Percentiles rank a stretch among this genome's conserved stretches.
Evolutionary conservation across 2,797 vertebrate species (phyloP).

Genomic region (Babyrousa celebensis): DNA sequence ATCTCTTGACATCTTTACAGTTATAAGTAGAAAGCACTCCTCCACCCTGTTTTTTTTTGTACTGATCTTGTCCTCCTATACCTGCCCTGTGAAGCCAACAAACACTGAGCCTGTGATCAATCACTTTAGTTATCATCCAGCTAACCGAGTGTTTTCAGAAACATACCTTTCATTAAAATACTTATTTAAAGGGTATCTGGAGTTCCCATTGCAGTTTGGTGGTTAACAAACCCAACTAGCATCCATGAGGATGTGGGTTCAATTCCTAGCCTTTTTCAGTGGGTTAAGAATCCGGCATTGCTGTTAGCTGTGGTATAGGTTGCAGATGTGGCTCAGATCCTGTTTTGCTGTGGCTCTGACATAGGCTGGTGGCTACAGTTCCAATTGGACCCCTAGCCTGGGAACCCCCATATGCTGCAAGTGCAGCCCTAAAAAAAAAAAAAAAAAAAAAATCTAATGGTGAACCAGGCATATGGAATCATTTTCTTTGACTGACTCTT

Average conservation of each 20-base stretch:
- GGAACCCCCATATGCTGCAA: too few relatives aligned
- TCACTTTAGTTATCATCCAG: background rate
- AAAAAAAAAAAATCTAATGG: background rate
- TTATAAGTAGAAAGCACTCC: background rate
- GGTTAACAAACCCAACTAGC: too few relatives aligned
- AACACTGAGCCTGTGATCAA: background rate
- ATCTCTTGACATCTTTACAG: background rate
- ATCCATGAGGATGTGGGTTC: too few relatives aligned
- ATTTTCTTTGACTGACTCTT: background rate
- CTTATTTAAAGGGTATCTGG: background rate
- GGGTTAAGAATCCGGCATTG: too few relatives aligned
- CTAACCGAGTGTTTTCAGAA: slow-evolving; percentile 48
- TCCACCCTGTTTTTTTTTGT: background rate
- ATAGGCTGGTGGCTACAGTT: too few relatives aligned
- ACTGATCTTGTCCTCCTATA: background rate
- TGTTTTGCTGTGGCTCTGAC: too few relatives aligned
- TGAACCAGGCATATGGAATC: background rate
- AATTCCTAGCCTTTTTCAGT: too few relatives aligned
- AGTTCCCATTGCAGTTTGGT: too few relatives aligned
- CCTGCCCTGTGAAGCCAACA: background rate
- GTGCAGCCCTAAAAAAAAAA: too few relatives aligned
- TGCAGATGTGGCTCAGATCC: too few relatives aligned
- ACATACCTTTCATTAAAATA: background rate
- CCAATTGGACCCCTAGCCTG: too few relatives aligned
- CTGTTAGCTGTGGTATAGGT: too few relatives aligned